phyloP scores from a whole-genome alignment of 2,797 vertebrate genomes.

The Poecilia wingei region DNA sequence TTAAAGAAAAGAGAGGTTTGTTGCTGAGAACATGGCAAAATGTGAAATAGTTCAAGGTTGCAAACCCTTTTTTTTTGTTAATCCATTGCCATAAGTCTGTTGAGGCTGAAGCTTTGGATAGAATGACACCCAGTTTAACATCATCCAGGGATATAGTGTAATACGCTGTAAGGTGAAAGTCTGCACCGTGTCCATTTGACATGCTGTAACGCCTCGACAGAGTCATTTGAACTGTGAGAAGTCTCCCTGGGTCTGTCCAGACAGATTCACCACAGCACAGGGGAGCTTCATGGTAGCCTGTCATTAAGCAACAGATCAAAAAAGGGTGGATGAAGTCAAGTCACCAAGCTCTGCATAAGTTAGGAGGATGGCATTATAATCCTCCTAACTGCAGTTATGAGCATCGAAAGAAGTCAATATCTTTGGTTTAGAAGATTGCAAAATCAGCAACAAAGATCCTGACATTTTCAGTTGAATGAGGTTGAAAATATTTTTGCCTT shows the following conservation, averaged over 20 bases:
- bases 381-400: conserved; percentile 22
- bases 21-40: not conserved
- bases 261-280: conserved; percentile 33
- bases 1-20: not conserved
- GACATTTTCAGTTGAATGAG: not conserved
- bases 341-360: conserved; percentile 60
- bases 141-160: conserved; percentile 28
- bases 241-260: conserved; percentile 47
- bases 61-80: not conserved
- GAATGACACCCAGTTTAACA: conserved; percentile 21
- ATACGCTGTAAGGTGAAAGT: conserved; percentile 27
- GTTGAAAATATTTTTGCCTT: not conserved
- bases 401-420: conserved; percentile 61
- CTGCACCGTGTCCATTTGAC: conserved; percentile 33
- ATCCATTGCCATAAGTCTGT: not conserved
- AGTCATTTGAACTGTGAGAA: conserved; percentile 49
- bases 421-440: conserved; percentile 24
- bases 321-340: conserved; percentile 53
- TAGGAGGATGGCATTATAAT: conserved; percentile 50
- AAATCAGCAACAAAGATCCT: not conserved
- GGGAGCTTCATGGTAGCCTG: conserved; percentile 34
- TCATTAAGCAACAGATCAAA: conserved; percentile 13
- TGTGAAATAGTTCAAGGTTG: not conserved
- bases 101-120: not conserved
- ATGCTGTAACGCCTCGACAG: conserved; percentile 45